A percentile compares a stretch with the other conserved stretches of the same genome.
Conservation (phyloP, 2,113 vertebrate genomes). For the Peucedramus taeniatus region DNA sequence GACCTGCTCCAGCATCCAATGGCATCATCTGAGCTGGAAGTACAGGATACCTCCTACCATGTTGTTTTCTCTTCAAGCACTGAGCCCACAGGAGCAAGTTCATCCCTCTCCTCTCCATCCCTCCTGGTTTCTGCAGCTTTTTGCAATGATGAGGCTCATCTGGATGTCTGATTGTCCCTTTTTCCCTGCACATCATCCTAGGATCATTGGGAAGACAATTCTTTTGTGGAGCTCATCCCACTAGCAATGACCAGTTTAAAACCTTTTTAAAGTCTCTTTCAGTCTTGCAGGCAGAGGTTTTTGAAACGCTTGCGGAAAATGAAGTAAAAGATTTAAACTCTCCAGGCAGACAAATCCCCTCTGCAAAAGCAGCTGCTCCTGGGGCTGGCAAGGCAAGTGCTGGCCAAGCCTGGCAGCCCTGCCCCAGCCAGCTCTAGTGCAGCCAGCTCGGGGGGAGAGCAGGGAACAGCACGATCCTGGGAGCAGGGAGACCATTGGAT, state of each 20-base stretch:
- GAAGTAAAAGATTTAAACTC: neutral
- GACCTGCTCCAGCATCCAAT: neutral
- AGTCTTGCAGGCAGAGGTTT: neutral
- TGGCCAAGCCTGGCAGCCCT: neutral
- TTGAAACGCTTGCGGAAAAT: neutral
- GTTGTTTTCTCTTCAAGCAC: neutral
- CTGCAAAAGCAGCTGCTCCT: neutral
- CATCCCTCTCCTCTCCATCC: neutral
- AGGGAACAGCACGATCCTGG: neutral
- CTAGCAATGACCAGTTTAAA: neutral
- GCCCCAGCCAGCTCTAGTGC: neutral
- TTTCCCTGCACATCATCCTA: neutral
- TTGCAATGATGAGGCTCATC: neutral
- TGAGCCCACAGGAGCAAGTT: neutral
- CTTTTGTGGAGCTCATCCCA: neutral
- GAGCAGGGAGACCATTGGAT: rapidly evolving
- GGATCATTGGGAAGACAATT: rapidly evolving
- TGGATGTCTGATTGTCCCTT: neutral
- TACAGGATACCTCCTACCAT: neutral
- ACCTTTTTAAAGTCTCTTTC: neutral
- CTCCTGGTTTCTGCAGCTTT: neutral
- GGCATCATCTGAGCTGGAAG: neutral
- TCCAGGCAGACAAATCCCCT: neutral
- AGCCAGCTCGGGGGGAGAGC: neutral
- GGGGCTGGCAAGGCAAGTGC: neutral